Evolutionary conservation across 2,888 invertebrate genomes (phyloP).

Genomic region (Margaritifera margaritifera): DNA sequence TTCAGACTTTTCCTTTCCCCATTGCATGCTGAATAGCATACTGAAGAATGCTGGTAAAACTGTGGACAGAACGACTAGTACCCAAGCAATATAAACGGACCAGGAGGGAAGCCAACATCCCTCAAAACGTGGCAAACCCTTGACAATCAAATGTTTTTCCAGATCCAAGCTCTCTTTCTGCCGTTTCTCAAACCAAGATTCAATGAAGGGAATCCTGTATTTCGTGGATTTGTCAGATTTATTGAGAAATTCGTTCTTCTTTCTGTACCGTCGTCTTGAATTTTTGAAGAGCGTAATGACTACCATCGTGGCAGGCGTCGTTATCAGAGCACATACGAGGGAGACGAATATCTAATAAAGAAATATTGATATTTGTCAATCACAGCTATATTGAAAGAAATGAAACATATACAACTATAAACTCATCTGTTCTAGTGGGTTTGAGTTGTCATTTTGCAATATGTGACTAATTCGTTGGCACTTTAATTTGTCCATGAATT

Average conservation of each 20-base stretch:
- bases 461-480: too few species aligned
- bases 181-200: conserved; percentile 34
- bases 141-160: conserved; percentile 39
- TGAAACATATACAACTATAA: too few species aligned
- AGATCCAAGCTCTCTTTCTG: conserved; percentile 39
- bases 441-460: too few species aligned
- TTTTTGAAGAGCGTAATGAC: conserved; percentile 46
- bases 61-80: conserved; percentile 29
- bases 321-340: conserved; percentile 40
- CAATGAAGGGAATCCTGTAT: conserved; percentile 40
- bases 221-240: conserved; percentile 15
- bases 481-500: too few species aligned
- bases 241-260: conserved; percentile 13
- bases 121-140: conserved; percentile 27
- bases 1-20: conserved; percentile 72
- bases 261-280: conserved; percentile 26
- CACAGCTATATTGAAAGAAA: too few species aligned
- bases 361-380: background rate
- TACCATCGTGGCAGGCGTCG: conserved; percentile 36
- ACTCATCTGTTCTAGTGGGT: too few species aligned
- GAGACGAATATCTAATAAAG: conserved; percentile 37
- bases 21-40: conserved; percentile 72
- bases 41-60: conserved; percentile 38
- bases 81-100: conserved; percentile 41
- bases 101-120: conserved; percentile 21